A percentile compares a stretch with the other conserved stretches of the same genome.
Conservation (phyloP, 2,113 vertebrate genomes). For the Charadrius vociferus region DNA sequence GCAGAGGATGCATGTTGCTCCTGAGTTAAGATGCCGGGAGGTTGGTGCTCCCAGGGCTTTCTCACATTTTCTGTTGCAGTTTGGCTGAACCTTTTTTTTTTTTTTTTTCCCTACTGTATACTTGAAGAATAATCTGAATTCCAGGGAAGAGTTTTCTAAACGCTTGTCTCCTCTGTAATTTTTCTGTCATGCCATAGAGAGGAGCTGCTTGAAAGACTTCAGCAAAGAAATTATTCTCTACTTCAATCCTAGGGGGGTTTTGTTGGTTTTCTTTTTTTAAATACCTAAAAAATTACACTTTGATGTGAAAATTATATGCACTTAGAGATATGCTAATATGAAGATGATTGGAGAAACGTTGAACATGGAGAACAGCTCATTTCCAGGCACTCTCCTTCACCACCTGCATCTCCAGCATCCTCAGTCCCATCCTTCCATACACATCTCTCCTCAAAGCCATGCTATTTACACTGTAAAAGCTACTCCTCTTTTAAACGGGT, state of each 20-base stretch:
- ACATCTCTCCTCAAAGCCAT: neutral
- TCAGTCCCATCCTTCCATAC: neutral
- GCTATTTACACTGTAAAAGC: neutral
- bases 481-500: neutral
- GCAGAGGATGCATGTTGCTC: neutral
- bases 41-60: neutral
- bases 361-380: slow-evolving; percentile 46
- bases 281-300: slow-evolving; percentile 66
- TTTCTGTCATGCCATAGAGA: slow-evolving; percentile 72
- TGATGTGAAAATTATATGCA: slow-evolving; percentile 81
- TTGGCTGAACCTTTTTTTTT: neutral
- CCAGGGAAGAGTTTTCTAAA: slow-evolving; percentile 54
- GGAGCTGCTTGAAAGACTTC: slow-evolving; percentile 72
- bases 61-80: fast-evolving
- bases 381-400: neutral
- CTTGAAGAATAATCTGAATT: slow-evolving; percentile 65
- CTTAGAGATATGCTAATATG: slow-evolving; percentile 76
- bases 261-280: neutral
- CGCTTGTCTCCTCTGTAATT: slow-evolving; percentile 74
- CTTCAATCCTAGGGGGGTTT: slow-evolving; percentile 33
- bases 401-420: slow-evolving; percentile 14
- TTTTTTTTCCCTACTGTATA: too few species aligned
- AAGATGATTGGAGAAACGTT: slow-evolving; percentile 62
- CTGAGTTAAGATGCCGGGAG: neutral
- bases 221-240: slow-evolving; percentile 70